These are phyloP conservation scores for Shargacucullia verbasci DNA, from an alignment of 2,888 invertebrate genomes.

Conservation along the genomic window DNA sequence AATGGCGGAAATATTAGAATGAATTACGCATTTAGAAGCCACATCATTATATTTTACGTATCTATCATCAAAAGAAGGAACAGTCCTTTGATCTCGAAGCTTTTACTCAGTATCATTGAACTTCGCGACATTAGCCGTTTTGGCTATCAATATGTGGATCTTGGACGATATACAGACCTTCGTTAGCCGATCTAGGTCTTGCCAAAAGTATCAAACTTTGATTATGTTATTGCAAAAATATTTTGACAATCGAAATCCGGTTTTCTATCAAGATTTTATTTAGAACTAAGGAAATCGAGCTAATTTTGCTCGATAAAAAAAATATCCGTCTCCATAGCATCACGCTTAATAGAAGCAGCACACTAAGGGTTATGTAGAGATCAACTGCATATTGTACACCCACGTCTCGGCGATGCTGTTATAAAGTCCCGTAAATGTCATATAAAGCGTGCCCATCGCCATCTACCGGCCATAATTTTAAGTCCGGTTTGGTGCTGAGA, in stretches of 20 bases:
- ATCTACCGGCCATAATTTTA: too few relatives aligned
- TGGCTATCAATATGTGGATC: constrained; percentile 49
- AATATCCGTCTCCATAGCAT: too few relatives aligned
- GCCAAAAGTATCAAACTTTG: constrained; percentile 47
- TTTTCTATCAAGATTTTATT: constrained; percentile 9
- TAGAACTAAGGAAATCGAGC: not conserved
- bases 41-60: constrained; percentile 33
- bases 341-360: too few relatives aligned
- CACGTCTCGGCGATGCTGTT: too few relatives aligned
- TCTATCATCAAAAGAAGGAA: constrained; percentile 45
- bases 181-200: constrained; percentile 4
- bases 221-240: constrained; percentile 38
- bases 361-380: too few relatives aligned
- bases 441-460: too few relatives aligned
- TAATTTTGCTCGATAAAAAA: too few relatives aligned
- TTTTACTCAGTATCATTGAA: constrained; percentile 49
- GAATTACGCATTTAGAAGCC: constrained; percentile 27
- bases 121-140: constrained; percentile 41
- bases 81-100: constrained; percentile 48
- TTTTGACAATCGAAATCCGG: constrained; percentile 27
- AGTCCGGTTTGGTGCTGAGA: too few relatives aligned
- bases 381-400: too few relatives aligned
- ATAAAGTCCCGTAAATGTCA: too few relatives aligned
- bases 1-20: constrained; percentile 8
- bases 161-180: constrained; percentile 31